Evolutionary conservation across 2,888 invertebrate species (phyloP), one percentile per base, ranked within the genome.

Genomic region (Sphecodes monilicornis): DNA sequence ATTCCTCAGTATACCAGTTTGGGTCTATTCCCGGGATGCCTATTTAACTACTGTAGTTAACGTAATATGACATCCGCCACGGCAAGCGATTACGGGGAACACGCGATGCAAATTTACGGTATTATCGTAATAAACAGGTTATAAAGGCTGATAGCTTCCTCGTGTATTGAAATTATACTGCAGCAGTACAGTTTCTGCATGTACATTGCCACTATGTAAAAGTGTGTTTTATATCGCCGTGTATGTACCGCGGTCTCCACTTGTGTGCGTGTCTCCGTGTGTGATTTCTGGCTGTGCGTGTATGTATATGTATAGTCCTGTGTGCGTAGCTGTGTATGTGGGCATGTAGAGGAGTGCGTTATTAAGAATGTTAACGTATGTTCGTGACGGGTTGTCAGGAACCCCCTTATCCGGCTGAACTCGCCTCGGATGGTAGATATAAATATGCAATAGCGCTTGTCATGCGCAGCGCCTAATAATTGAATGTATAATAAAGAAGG

Each of bases 401-500:
- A 90, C 88, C 90, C 90, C 88, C 89, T 88, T 91, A 86, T 90
- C 89, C 89, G 89, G 89, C 86, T 85, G 89, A 90, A 88, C 88
- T 89, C 88, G 91, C 87, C 89, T 92, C 91, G 86, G 80, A 88
- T 90, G 90, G 88, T 89, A 89, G 92, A 92, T 94, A 94, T 94
- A 94, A 94, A 94, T 94, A 94, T 94, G 94, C 94, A 93, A 94
- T 92, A 93, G 92, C 90, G 92, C 93, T 93, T 94, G 94, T 93
- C 94, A 93, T 91, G 93, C 91, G 92, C 94, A 93, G 93, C 92
- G 92, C 92, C 94, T 94, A 94, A 94, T 94, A 94, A 94, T 94
- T 94, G 94, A 94, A 94, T 94, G 94, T 94, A 94, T 94, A 94
- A 94, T 94, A 94, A 93, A 94, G 94, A 94, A 93, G 94, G 93